Evolutionary conservation across 2,888 invertebrate genomes (phyloP).

Genomic region (Anaspis maculata): DNA sequence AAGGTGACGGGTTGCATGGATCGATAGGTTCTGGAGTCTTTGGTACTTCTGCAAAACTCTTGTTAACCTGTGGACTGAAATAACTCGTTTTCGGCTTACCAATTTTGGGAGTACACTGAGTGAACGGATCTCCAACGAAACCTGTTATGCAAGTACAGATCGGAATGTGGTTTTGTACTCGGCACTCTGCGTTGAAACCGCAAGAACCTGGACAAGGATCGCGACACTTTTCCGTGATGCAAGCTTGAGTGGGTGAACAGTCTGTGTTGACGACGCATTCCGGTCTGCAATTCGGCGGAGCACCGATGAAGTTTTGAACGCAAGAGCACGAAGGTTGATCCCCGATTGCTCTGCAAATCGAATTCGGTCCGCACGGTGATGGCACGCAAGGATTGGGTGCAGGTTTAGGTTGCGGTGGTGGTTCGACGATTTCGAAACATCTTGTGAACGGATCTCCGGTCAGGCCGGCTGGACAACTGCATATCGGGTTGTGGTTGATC

Average conservation of each 20-base stretch:
- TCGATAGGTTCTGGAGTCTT: slow-evolving; percentile 41
- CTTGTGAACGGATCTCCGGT: slow-evolving; percentile 67
- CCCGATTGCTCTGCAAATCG: slow-evolving; percentile 51
- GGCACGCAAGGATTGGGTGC: slow-evolving; percentile 50
- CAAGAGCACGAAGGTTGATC: slow-evolving; percentile 62
- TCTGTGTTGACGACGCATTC: slow-evolving; percentile 64
- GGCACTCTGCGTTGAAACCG: slow-evolving; percentile 61
- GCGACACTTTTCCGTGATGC: slow-evolving; percentile 62
- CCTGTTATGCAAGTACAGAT: slow-evolving; percentile 53
- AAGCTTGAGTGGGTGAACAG: slow-evolving; percentile 57
- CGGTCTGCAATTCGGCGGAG: slow-evolving; percentile 70
- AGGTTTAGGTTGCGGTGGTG: slow-evolving; percentile 34
- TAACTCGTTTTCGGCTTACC: slow-evolving; percentile 4
- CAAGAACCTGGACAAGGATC: slow-evolving; percentile 66
- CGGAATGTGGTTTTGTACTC: slow-evolving; percentile 62
- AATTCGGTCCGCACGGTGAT: slow-evolving; percentile 57
- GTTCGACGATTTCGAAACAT: slow-evolving; percentile 44
- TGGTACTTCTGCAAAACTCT: too few relatives aligned
- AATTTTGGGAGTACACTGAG: slow-evolving; percentile 47
- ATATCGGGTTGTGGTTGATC: slow-evolving; percentile 69
- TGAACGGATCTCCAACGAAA: slow-evolving; percentile 61
- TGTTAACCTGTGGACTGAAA: too few relatives aligned
- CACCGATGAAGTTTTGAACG: slow-evolving; percentile 56
- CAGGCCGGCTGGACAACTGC: slow-evolving; percentile 58
- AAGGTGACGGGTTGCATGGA: slow-evolving; percentile 67